Evolutionary conservation across 1,140 invertebrate species (phyloP), one percentile per base, ranked within the genome.

Genomic region (Asobara japonica): DNA sequence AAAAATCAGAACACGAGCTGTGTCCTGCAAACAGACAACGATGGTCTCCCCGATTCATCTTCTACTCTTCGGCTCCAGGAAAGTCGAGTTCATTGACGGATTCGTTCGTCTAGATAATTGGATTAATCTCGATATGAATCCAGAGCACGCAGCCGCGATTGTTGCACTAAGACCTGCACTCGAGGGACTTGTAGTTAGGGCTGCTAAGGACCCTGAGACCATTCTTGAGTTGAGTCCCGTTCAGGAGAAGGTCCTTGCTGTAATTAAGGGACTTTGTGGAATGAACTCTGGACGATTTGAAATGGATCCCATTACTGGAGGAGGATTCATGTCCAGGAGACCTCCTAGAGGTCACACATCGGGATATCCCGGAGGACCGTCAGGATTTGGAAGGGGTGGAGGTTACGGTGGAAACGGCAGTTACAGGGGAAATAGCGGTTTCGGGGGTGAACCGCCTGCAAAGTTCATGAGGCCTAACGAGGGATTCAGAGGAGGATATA

Each of bases 21-120:
- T 99, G n/a, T 95, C 95, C 13, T 98, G 97, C 84, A 99, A 99
- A 83, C 96, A 98, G 88, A 94, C 98, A 90, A 97, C 96, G 0
- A 98, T 99, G 96, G 93, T 99, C 1, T 93, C 96, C 1, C 97
- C 98, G 0, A 84, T 99, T 71, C 97, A 99, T 86, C 87, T 99
- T 4, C 83, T 99, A 72, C 84, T 99, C 5, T 99, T 99, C 88
- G 97, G 94, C 3, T 92, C 92, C 30, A 89, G 94, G n/a, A 96
- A 95, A 88, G 93, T 97, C 1, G 95, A 96, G 81, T 85, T 79
- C 78, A 81, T 93, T n/a, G 92, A 94, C 69, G 89, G 89, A 25
- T 80, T 92, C 30, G 91, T 97, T 3, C 90, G 92, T 22, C 79
- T 98, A 2, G 96, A 98, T 85, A 95, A 96, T 80, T 97, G 96